A percentile compares a stretch with the other conserved stretches of the same genome.
Evolutionary conservation across 2,888 invertebrate genomes (phyloP).

Genomic region (Dimorphilus gyrociliatus): DNA sequence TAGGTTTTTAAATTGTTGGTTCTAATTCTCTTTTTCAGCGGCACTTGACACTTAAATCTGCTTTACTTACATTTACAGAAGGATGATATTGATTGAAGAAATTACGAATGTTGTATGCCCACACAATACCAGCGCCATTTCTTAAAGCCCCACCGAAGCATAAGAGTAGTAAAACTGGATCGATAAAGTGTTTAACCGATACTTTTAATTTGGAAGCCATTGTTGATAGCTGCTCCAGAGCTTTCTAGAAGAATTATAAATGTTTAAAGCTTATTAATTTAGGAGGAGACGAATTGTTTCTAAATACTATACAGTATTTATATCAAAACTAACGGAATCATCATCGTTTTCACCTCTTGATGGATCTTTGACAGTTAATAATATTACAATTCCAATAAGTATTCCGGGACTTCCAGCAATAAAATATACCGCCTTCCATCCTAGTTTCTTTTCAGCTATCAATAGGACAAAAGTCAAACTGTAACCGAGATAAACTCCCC

Average conservation of each 20-base stretch:
- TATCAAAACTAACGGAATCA: too few species aligned
- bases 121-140: slow-evolving; percentile 9
- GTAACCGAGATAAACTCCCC: slow-evolving; percentile 10
- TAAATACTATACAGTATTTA: too few species aligned
- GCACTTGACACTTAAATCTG: too few species aligned
- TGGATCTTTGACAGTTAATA: slow-evolving; percentile 6
- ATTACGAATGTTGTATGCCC: slow-evolving; percentile 8
- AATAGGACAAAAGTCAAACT: slow-evolving; percentile 7
- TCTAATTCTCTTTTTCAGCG: too few species aligned
- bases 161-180: slow-evolving; percentile 6
- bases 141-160: slow-evolving; percentile 8
- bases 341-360: too few species aligned
- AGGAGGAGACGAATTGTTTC: too few species aligned
- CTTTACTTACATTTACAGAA: slow-evolving; percentile 5
- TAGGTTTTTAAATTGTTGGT: too few species aligned
- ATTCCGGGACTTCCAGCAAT: slow-evolving; percentile 8
- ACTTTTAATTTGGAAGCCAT: slow-evolving; percentile 2
- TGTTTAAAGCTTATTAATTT: too few species aligned
- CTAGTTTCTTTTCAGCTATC: slow-evolving; percentile 6
- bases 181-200: slow-evolving; percentile 3
- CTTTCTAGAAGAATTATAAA: too few species aligned
- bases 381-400: slow-evolving; percentile 4
- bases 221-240: background rate
- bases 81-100: slow-evolving; percentile 9
- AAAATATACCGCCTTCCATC: slow-evolving; percentile 9